Percentiles rank a stretch among this genome's conserved stretches.
phyloP scores from a whole-genome alignment of 2,113 vertebrate genomes.

The Calyptomena viridis region DNA sequence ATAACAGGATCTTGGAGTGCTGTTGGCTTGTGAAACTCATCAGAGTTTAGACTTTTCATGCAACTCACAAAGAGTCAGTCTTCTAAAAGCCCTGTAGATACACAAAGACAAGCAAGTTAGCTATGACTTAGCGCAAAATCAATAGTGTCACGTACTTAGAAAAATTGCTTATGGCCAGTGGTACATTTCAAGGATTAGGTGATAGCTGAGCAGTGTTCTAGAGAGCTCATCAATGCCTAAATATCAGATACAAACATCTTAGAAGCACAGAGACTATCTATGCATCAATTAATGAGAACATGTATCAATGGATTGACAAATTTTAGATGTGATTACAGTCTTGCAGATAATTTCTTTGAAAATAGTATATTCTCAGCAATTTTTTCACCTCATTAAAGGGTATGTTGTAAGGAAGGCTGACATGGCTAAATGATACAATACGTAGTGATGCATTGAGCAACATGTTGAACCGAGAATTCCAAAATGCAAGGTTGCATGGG shows the following conservation, averaged over 20 bases:
- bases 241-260: background rate
- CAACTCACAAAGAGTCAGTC: background rate
- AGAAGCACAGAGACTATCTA: background rate
- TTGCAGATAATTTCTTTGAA: background rate
- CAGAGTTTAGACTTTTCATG: background rate
- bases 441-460: background rate
- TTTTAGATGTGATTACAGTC: background rate
- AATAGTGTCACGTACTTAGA: background rate
- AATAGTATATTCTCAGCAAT: background rate
- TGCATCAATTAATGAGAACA: background rate
- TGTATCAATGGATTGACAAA: background rate
- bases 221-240: background rate
- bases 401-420: background rate
- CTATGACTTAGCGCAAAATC: background rate
- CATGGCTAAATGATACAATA: background rate
- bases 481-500: background rate
- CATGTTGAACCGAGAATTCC: background rate
- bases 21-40: background rate
- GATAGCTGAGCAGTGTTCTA: background rate
- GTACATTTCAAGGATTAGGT: background rate
- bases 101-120: background rate
- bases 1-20: background rate
- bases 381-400: background rate
- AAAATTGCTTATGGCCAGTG: background rate
- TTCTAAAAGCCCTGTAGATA: background rate